These are phyloP conservation scores for Anser brachyrhynchus DNA, from an alignment of 2,113 vertebrate genomes.

Conservation along the genomic window DNA sequence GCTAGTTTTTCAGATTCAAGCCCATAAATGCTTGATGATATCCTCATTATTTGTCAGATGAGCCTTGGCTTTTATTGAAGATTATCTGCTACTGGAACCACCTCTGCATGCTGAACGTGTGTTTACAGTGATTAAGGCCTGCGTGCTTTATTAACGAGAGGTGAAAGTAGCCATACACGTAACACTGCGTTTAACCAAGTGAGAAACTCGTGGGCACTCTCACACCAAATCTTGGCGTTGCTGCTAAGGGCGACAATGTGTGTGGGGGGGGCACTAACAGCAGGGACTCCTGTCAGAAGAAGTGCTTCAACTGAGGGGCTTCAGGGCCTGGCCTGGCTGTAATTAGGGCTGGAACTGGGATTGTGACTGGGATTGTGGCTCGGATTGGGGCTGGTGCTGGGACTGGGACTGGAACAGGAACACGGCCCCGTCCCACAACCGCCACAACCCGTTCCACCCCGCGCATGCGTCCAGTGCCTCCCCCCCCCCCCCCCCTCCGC, in stretches of 20 bases:
- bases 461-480: background rate
- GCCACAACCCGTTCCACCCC: rapidly evolving
- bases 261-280: no score
- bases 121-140: background rate
- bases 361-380: background rate
- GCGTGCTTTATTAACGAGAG: rapidly evolving
- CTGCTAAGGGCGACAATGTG: no score
- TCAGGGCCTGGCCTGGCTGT: no score
- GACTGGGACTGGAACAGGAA: no score
- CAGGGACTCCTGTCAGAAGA: no score
- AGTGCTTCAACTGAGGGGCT: no score
- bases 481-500: rapidly evolving
- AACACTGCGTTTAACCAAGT: rapidly evolving
- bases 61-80: rapidly evolving
- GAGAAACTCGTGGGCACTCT: rapidly evolving
- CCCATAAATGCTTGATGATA: background rate
- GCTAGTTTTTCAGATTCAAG: background rate
- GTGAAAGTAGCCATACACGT: background rate
- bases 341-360: background rate
- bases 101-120: background rate
- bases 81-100: background rate
- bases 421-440: background rate
- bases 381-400: background rate
- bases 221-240: background rate
- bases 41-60: background rate